Percentiles rank a stretch among this genome's conserved stretches.
These are phyloP conservation scores for Conopomorpha cramerella DNA, from an alignment of 1,140 invertebrate genomes.

Conservation along the genomic window DNA sequence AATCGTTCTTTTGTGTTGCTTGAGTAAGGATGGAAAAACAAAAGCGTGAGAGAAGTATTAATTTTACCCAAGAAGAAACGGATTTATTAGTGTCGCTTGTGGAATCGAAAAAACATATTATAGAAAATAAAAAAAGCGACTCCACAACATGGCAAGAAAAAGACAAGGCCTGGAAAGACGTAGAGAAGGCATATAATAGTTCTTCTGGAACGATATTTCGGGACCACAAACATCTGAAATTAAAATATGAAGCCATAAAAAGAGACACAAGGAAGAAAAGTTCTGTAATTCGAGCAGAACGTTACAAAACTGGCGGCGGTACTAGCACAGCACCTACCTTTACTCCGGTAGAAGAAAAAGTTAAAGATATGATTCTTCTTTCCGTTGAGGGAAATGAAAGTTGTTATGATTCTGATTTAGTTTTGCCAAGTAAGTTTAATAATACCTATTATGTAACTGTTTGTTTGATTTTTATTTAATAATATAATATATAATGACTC, in stretches of 20 bases:
- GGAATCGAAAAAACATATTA: conserved; percentile 5
- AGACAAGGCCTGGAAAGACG: conserved; percentile 8
- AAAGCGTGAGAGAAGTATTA: conserved; percentile 4
- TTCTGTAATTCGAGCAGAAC: neutral
- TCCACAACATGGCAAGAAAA: conserved; percentile 9
- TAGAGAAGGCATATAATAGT: conserved; percentile 6
- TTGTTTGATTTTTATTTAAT: neutral
- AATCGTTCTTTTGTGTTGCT: no score
- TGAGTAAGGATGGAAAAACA: no score
- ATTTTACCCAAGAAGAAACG: conserved; percentile 7
- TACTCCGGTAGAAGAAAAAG: neutral
- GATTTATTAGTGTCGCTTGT: conserved; percentile 5
- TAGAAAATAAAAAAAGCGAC: conserved; percentile 12
- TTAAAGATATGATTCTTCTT: neutral
- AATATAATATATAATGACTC: neutral
- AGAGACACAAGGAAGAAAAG: conserved; percentile 5
- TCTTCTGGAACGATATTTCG: conserved; percentile 1
- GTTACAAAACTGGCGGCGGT: neutral
- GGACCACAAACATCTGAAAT: conserved; percentile 4
- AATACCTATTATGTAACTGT: neutral
- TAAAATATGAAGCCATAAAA: conserved; percentile 6
- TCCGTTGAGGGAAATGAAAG: neutral
- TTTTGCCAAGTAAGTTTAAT: no score
- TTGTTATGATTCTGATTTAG: neutral
- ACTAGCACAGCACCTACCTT: neutral